Evolutionary conservation across 2,113 vertebrate species (phyloP).

Genomic region (Melozone crissalis): DNA sequence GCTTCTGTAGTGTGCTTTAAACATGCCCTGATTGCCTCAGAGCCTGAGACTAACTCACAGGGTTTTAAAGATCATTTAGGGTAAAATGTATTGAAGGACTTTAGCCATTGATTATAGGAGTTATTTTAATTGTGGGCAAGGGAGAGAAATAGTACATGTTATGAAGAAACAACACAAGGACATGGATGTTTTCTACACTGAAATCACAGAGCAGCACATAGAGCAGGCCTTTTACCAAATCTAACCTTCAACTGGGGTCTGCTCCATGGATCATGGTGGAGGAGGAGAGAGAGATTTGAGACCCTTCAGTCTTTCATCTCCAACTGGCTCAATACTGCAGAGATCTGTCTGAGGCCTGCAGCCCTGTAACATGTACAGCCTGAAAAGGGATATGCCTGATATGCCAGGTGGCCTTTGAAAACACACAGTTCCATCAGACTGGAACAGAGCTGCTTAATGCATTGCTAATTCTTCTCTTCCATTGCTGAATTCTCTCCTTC

Average conservation of each 20-base stretch:
- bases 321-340: neutral
- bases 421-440: neutral
- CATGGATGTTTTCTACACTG: neutral
- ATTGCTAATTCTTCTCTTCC: neutral
- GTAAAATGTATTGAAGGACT: neutral
- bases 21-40: neutral
- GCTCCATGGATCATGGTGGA: neutral
- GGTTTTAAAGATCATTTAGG: neutral
- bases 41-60: neutral
- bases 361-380: neutral
- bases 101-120: neutral
- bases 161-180: neutral
- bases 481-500: neutral
- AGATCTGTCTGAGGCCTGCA: neutral
- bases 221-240: neutral
- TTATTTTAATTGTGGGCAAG: neutral
- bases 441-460: conserved; percentile 10
- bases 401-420: neutral
- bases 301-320: neutral
- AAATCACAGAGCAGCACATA: neutral
- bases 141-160: neutral
- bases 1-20: neutral
- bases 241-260: neutral
- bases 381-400: neutral
- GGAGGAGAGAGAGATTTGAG: neutral